Evolutionary conservation across 2,888 invertebrate genomes (phyloP).

Genomic region (Anthophora plumipes): DNA sequence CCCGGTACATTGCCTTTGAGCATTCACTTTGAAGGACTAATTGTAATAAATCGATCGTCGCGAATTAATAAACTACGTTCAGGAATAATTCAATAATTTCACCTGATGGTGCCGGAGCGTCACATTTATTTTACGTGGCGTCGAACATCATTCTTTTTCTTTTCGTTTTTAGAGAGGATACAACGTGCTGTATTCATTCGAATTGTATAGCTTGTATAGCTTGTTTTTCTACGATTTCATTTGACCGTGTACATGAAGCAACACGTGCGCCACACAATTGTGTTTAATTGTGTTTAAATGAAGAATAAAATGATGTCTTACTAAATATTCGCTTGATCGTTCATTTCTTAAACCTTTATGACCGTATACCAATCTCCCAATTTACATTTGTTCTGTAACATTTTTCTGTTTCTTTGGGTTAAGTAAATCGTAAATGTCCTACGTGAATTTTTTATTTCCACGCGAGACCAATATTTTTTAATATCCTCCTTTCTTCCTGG

Average conservation of each 20-base stretch:
- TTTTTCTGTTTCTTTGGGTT: background rate
- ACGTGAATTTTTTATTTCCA: too few species aligned
- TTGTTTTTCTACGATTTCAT: constrained; percentile 53
- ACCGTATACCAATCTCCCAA: too few species aligned
- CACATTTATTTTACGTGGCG: background rate
- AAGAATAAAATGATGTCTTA: constrained; percentile 50
- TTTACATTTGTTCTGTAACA: background rate
- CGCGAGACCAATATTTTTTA: too few species aligned
- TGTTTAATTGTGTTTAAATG: constrained; percentile 50
- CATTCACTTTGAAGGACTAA: constrained; percentile 47
- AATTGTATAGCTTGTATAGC: constrained; percentile 29
- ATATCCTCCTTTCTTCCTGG: too few species aligned
- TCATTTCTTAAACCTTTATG: background rate
- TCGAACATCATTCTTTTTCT: background rate
- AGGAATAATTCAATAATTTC: constrained; percentile 28
- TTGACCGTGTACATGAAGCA: constrained; percentile 44
- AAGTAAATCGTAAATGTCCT: too few species aligned
- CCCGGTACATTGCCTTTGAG: constrained; percentile 43
- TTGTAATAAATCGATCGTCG: constrained; percentile 56
- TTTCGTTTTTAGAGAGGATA: background rate
- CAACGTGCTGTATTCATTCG: constrained; percentile 15
- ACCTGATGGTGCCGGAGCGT: background rate
- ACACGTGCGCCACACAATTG: constrained; percentile 41
- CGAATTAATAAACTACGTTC: constrained; percentile 37
- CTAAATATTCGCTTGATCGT: background rate